Base-by-base conservation (phyloP, 2,113 vertebrate species). In the Catharus fuscescens region DNA sequence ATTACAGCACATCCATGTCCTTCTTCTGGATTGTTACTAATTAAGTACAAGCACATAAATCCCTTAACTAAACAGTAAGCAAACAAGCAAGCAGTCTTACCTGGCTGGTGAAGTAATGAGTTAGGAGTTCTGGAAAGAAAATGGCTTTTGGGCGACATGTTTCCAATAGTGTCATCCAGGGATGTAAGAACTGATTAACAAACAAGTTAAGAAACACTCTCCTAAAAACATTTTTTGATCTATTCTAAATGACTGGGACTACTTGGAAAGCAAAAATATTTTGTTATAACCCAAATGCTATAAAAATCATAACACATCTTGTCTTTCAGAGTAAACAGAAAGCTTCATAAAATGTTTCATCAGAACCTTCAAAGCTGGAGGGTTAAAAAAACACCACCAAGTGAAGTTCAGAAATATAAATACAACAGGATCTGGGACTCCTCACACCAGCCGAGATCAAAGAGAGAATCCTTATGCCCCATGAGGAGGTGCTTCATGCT, bases 151-250 rank as follows among this genome's bases (percentile, higher is more conserved):
- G 98, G 97, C 0, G 91, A 96, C 73, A 89, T 74, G 61, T 72
- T 97, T 84, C 92, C 93, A 94, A 97, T 81, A 72, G 29, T 95
- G 40, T 98, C 98, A 96, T 98, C 98, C 92, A 98, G 80, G 24
- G 96, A 95, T 69, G 97, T 54, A 54, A 97, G 86, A 90, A 98
- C 98, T 98, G 90, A 64, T 95, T 74, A 64, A 72, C 28, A 56
- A 56, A 91, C 40, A 53, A 59, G 92, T 97, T 97, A 96, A 98
- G 98, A 96, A 95, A 96, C 90, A 80, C 9, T 82, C 57, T 90
- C 34, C 10, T 26, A n/a, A 72, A 48, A 31, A 64, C 0, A 1
- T 21, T 48, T 81, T 66, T 3, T 18, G 26, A 50, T 88, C 14
- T 72, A 36, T 16, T 66, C 15, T 52, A 80, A 88, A 45, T 2